These are phyloP conservation scores for Hetaerina titia DNA, from an alignment of 2,888 invertebrate species.

Conservation along the genomic window DNA sequence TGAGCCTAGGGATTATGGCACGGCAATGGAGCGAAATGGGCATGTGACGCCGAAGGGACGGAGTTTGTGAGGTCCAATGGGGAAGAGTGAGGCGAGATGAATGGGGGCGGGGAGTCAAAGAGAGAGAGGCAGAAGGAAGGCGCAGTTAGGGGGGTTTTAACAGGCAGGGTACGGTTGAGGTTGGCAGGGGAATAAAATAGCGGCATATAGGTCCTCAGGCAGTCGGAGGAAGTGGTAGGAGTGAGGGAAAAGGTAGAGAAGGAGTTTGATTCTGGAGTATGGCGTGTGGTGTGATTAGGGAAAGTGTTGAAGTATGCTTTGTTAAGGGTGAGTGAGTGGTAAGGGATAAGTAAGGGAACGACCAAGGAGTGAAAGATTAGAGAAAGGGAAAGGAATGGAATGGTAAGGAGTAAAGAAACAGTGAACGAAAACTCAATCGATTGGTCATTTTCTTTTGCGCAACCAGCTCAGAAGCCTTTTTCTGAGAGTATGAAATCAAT, in stretches of 20 bases:
- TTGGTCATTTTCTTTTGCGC: not conserved
- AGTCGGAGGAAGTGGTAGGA: not conserved
- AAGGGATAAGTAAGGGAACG: not conserved
- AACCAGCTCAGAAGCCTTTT: not conserved
- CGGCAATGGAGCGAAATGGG: not conserved
- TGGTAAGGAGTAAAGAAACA: not conserved
- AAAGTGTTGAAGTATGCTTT: constrained; percentile 23
- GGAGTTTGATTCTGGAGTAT: not conserved
- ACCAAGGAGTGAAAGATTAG: constrained; percentile 3
- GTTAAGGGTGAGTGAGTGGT: constrained; percentile 15
- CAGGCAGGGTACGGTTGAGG: not conserved
- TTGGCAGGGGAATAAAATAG: not conserved
- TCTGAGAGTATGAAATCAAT: too few relatives aligned
- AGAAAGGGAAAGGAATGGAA: not conserved
- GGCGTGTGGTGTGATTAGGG: constrained; percentile 35
- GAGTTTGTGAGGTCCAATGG: not conserved
- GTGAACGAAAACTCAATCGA: not conserved
- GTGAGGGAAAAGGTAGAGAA: not conserved
- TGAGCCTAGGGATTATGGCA: not conserved
- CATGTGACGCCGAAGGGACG: not conserved
- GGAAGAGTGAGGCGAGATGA: not conserved
- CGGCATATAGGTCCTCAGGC: not conserved
- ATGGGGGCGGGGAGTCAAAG: not conserved
- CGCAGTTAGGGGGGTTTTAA: not conserved
- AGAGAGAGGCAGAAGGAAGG: not conserved